Percentiles rank a stretch among this genome's conserved stretches.
phyloP scores from a whole-genome alignment of 2,113 vertebrate species.

The Tiliqua scincoides region DNA sequence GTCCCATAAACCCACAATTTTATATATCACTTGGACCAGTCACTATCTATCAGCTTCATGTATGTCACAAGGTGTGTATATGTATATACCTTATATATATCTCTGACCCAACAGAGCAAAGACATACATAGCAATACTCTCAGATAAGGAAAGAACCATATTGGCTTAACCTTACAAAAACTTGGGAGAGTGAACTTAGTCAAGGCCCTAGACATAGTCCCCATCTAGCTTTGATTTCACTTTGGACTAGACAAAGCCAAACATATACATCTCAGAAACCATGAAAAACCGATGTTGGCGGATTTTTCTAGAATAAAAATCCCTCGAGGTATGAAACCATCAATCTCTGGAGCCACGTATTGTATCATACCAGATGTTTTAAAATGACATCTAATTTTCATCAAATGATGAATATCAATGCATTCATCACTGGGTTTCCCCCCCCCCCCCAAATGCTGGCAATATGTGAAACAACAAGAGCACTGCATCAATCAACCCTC shows the following conservation, averaged over 20 bases:
- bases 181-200: background rate
- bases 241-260: background rate
- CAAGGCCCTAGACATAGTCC: background rate
- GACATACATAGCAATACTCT: background rate
- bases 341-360: background rate
- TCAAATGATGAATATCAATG: background rate
- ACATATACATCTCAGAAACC: rapidly evolving
- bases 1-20: too few relatives aligned
- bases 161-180: too few relatives aligned
- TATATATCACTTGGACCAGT: too few relatives aligned
- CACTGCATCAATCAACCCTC: too few relatives aligned
- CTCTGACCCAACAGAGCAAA: background rate
- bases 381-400: background rate
- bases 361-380: background rate
- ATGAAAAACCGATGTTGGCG: background rate
- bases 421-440: background rate
- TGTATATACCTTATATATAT: too few relatives aligned
- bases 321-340: background rate
- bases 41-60: too few relatives aligned
- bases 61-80: too few relatives aligned
- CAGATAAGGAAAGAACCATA: background rate
- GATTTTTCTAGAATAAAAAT: background rate
- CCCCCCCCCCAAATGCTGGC: background rate
- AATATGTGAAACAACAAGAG: background rate
- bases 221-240: background rate